These are phyloP conservation scores for Anolis carolinensis DNA, from an alignment of 2,113 vertebrate genomes.

Conservation along the genomic window DNA sequence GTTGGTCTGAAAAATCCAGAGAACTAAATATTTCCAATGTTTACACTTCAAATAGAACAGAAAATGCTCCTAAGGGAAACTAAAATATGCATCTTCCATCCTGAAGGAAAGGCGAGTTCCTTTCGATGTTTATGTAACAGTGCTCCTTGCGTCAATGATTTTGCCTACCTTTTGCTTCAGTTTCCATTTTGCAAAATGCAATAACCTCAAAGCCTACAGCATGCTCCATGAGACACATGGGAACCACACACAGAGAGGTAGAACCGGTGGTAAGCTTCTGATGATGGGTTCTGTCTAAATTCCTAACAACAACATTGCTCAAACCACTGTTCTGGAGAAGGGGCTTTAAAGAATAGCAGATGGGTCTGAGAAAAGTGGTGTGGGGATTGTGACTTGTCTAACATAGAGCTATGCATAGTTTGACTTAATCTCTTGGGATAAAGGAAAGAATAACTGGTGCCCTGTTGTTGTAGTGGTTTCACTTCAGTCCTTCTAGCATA, in stretches of 20 bases:
- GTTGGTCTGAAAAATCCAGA: conserved; percentile 76
- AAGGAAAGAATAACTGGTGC: neutral
- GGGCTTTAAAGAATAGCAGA: neutral
- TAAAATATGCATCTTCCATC: conserved; percentile 73
- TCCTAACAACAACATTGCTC: neutral
- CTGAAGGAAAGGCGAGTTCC: conserved; percentile 46
- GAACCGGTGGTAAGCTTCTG: neutral
- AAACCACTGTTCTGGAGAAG: neutral
- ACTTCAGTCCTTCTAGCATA: neutral
- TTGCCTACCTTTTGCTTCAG: neutral
- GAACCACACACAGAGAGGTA: neutral
- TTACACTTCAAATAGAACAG: conserved; percentile 62
- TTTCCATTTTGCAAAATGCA: conserved; percentile 13
- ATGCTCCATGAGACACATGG: neutral
- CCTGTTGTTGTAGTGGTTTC: neutral
- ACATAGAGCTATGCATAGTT: neutral
- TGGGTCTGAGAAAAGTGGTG: neutral
- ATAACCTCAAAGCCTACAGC: neutral
- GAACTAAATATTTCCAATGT: conserved; percentile 74
- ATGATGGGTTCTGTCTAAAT: neutral
- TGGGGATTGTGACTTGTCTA: neutral
- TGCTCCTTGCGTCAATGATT: neutral
- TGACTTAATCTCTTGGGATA: conserved; percentile 9
- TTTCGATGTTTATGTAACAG: neutral
- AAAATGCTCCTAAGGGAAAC: conserved; percentile 73